Conservation (phyloP, 2,797 vertebrate genomes). For the Lepilemur ruficaudatus region DNA sequence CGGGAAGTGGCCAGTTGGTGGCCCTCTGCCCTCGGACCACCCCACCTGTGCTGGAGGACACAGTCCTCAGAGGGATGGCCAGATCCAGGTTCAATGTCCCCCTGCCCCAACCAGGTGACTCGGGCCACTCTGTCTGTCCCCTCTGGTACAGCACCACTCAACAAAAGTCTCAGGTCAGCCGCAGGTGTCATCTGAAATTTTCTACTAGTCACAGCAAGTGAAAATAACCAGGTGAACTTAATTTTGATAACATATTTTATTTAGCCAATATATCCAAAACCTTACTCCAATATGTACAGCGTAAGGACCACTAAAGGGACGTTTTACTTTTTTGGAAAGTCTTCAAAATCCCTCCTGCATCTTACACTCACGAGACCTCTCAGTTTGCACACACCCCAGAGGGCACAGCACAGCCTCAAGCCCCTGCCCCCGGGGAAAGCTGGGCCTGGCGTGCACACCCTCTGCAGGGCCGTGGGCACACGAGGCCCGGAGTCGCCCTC, state of each 20-base stretch:
- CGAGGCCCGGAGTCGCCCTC: rapidly evolving
- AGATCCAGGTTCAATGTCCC: neutral
- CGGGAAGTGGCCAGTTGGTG: neutral
- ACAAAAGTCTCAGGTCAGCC: neutral
- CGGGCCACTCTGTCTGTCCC: neutral
- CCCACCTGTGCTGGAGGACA: rapidly evolving
- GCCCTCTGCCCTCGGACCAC: neutral
- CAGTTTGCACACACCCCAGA: rapidly evolving
- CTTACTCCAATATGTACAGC: rapidly evolving
- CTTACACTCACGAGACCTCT: rapidly evolving
- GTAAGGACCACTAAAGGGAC: rapidly evolving
- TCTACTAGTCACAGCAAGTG: neutral
- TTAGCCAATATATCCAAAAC: neutral
- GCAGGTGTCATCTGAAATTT: neutral
- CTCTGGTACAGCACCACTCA: rapidly evolving
- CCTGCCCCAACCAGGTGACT: neutral
- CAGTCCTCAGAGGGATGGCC: neutral
- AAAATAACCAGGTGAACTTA: neutral
- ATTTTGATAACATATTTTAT: neutral
- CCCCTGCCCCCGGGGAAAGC: neutral
- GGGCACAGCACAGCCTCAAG: rapidly evolving
- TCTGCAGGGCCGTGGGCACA: rapidly evolving
- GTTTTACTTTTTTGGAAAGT: rapidly evolving
- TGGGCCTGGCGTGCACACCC: neutral
- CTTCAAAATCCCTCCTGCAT: rapidly evolving